Conservation (phyloP, 2,113 vertebrate species). For the Myanophis thanlyinensis region DNA sequence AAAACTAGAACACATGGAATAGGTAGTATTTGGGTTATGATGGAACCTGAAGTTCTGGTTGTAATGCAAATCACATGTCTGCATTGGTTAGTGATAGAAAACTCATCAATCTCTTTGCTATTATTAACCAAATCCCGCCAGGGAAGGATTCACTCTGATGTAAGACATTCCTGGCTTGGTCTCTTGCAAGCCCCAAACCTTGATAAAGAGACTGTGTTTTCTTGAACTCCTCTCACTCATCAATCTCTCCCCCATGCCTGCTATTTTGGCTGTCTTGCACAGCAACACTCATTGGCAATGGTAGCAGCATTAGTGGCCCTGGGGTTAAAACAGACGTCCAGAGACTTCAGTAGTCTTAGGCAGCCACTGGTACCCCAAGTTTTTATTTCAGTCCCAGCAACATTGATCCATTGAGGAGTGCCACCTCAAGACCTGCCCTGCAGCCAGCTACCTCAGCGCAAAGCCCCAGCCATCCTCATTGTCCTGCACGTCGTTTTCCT, state of each 20-base stretch:
- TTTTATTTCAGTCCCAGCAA: neutral
- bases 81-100: neutral
- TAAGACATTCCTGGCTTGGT: neutral
- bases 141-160: neutral
- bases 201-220: neutral
- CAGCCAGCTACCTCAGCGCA: neutral
- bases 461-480: neutral
- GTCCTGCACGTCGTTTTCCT: neutral
- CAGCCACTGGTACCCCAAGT: neutral
- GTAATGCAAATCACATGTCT: neutral
- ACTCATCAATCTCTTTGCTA: neutral
- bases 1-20: neutral
- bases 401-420: neutral
- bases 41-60: neutral
- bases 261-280: neutral
- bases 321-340: neutral
- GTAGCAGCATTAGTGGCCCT: neutral
- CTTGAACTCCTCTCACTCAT: neutral
- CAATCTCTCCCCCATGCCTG: neutral
- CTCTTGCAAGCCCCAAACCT: neutral
- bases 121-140: neutral
- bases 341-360: neutral
- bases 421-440: neutral
- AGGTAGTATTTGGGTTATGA: neutral
- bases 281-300: neutral